phyloP scores from a whole-genome alignment of 1,140 invertebrate species.

The Drosophila jambulina region DNA sequence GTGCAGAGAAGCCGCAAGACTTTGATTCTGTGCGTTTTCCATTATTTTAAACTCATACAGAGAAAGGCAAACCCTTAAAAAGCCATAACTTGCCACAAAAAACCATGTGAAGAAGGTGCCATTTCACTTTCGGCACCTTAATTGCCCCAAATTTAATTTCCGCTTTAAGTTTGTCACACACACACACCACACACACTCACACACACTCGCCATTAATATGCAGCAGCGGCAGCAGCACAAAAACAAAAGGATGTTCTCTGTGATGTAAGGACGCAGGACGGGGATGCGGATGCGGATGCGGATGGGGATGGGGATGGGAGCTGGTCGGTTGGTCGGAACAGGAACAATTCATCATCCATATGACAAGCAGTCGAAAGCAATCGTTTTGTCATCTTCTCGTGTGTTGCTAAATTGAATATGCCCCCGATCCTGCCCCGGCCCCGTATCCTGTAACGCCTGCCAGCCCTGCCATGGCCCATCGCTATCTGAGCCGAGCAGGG shows the following conservation, averaged over 20 bases:
- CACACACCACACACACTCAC: background rate
- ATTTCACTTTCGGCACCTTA: constrained; percentile 41
- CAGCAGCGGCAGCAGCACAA: constrained; percentile 55
- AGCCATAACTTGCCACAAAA: constrained; percentile 1
- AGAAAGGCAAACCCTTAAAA: background rate
- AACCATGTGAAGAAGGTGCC: constrained; percentile 4
- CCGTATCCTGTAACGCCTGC: constrained; percentile 12
- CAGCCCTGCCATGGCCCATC: background rate
- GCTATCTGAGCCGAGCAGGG: constrained; percentile 24
- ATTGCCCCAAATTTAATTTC: constrained; percentile 79
- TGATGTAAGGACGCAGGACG: constrained; percentile 20
- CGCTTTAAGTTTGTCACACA: constrained; percentile 73
- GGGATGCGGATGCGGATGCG: background rate
- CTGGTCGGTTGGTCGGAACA: constrained; percentile 57
- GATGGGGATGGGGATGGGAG: background rate
- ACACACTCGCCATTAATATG: constrained; percentile 62
- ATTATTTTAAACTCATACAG: no score
- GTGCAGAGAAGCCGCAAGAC: background rate
- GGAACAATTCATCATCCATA: constrained; percentile 82
- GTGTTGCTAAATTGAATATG: constrained; percentile 83
- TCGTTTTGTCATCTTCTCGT: constrained; percentile 83
- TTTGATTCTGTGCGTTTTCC: background rate
- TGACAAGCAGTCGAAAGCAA: constrained; percentile 83
- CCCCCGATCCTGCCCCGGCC: constrained; percentile 15
- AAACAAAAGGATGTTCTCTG: constrained; percentile 59